A percentile compares a stretch with the other conserved stretches of the same genome.
phyloP scores from a whole-genome alignment of 2,888 invertebrate species.

The Dolichopus griseipennis region DNA sequence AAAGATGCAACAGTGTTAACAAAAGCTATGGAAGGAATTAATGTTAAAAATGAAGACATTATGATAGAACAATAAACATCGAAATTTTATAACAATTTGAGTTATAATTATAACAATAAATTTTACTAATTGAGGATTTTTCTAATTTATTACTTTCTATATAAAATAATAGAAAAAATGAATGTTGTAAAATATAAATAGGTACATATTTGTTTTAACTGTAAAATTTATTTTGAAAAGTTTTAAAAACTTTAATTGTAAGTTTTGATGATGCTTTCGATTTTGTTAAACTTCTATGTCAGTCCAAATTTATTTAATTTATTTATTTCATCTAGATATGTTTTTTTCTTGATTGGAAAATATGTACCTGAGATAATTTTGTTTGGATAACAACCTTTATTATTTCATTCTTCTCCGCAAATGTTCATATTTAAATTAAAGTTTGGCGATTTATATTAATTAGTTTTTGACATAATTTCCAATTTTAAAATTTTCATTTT shows the following conservation, averaged over 20 bases:
- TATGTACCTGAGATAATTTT: neutral
- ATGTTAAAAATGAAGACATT: constrained; percentile 61
- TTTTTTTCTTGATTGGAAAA: neutral
- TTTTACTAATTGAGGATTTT: neutral
- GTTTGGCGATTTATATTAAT: no score
- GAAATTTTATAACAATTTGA: neutral
- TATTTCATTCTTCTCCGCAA: no score
- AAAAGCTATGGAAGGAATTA: constrained; percentile 67
- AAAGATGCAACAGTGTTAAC: constrained; percentile 76
- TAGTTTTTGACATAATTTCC: no score
- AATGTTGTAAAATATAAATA: neutral
- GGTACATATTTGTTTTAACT: neutral
- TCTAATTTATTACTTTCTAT: neutral
- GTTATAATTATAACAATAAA: neutral
- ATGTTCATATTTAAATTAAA: no score
- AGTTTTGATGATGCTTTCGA: neutral
- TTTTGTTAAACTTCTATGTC: no score
- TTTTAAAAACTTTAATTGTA: no score
- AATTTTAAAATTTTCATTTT: no score
- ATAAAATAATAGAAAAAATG: neutral
- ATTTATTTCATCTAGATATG: no score
- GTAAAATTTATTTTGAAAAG: neutral
- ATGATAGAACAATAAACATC: constrained; percentile 39
- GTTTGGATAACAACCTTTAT: no score
- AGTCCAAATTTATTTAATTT: neutral